A percentile compares a stretch with the other conserved stretches of the same genome.
Evolutionary conservation across 2,113 vertebrate genomes (phyloP).

Genomic region (Phaethornis superciliosus): DNA sequence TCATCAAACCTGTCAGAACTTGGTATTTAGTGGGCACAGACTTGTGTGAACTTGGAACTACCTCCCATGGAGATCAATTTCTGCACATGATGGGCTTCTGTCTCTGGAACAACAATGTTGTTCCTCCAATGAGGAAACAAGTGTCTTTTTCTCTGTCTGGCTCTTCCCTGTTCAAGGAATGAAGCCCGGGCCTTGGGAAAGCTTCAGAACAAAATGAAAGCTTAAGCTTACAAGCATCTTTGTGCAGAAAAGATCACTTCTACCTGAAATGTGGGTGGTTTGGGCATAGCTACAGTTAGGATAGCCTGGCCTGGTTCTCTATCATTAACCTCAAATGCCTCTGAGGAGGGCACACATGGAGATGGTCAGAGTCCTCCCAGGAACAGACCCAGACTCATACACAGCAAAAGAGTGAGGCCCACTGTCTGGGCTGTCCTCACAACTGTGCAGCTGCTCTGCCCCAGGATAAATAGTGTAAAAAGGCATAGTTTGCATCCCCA

Average conservation of each 20-base stretch:
- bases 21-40: not conserved
- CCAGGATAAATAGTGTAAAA: not conserved
- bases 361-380: accelerated
- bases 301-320: not conserved
- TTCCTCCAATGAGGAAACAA: not conserved
- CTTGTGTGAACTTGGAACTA: not conserved
- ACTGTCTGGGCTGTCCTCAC: not conserved
- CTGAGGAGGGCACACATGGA: not conserved
- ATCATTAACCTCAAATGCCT: not conserved
- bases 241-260: not conserved
- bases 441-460: accelerated
- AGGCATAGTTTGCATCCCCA: accelerated
- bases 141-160: not conserved
- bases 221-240: not conserved
- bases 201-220: not conserved
- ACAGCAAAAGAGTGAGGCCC: not conserved
- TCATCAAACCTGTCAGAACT: accelerated
- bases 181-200: not conserved
- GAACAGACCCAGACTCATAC: accelerated
- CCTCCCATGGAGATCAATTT: not conserved
- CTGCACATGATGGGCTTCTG: accelerated
- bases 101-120: not conserved
- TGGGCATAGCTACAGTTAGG: not conserved
- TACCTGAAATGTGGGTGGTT: not conserved
- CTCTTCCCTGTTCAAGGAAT: not conserved